Evolutionary conservation across 2,113 vertebrate genomes (phyloP).

Genomic region (Sylvia atricapilla): DNA sequence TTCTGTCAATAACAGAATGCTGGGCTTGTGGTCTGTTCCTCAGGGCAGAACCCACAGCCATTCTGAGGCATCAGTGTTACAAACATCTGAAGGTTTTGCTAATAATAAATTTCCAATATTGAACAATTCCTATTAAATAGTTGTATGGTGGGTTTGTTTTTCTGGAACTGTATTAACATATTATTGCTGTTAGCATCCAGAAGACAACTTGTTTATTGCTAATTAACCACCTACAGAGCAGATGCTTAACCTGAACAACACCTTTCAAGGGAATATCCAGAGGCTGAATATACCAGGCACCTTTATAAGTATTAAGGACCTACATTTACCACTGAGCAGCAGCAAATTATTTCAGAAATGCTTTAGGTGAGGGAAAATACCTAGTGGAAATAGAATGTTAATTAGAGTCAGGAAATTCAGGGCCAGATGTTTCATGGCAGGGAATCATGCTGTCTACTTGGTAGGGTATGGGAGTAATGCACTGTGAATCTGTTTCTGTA

Average conservation of each 20-base stretch:
- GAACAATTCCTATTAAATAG: not conserved
- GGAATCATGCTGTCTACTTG: not conserved
- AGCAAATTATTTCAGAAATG: constrained; percentile 31
- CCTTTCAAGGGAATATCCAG: not conserved
- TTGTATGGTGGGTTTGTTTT: not conserved
- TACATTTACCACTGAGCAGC: not conserved
- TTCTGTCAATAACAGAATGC: not conserved
- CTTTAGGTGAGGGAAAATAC: not conserved
- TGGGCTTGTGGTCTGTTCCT: not conserved
- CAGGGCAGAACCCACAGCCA: not conserved
- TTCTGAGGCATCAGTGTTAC: not conserved
- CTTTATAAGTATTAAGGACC: constrained; percentile 21
- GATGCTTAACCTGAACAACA: constrained; percentile 1
- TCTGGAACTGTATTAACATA: not conserved
- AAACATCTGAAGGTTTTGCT: not conserved
- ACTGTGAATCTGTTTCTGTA: not conserved
- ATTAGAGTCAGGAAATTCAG: constrained; percentile 9
- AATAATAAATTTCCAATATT: not conserved
- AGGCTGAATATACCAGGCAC: not conserved
- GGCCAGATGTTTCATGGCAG: not conserved
- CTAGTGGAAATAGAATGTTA: not conserved
- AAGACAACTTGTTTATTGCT: constrained; percentile 24
- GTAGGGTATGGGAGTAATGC: not conserved
- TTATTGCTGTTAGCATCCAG: not conserved
- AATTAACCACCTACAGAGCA: constrained; percentile 28